These are phyloP conservation scores for Dolichopus griseipennis DNA, from an alignment of 2,888 invertebrate genomes.

Conservation along the genomic window DNA sequence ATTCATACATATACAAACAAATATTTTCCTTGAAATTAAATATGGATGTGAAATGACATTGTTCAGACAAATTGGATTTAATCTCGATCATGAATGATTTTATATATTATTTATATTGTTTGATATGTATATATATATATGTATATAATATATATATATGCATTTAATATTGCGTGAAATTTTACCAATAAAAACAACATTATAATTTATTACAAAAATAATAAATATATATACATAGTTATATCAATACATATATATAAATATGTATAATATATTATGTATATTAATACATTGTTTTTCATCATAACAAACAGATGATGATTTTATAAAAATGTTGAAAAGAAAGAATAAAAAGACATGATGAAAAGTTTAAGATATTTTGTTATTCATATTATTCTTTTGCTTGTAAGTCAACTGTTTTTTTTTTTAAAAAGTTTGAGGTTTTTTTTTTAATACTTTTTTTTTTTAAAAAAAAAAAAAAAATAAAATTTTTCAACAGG, in stretches of 20 bases:
- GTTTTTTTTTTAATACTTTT: too few relatives aligned
- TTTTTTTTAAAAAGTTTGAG: too few relatives aligned
- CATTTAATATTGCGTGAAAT: background rate
- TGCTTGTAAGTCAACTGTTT: too few relatives aligned
- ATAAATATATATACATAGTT: background rate
- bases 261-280: too few relatives aligned
- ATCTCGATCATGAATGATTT: background rate
- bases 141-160: background rate
- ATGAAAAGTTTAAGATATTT: background rate
- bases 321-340: background rate
- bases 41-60: background rate
- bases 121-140: background rate
- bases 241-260: too few relatives aligned
- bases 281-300: background rate
- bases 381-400: too few relatives aligned
- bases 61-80: constrained; percentile 1
- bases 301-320: background rate
- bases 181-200: background rate
- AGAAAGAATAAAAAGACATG: background rate
- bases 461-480: too few relatives aligned
- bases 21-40: background rate
- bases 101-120: background rate
- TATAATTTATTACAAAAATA: constrained; percentile 2
- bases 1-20: background rate
- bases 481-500: too few relatives aligned